Base-by-base conservation (phyloP, 1,140 invertebrate species). In the Scaptomyza pallida region DNA sequence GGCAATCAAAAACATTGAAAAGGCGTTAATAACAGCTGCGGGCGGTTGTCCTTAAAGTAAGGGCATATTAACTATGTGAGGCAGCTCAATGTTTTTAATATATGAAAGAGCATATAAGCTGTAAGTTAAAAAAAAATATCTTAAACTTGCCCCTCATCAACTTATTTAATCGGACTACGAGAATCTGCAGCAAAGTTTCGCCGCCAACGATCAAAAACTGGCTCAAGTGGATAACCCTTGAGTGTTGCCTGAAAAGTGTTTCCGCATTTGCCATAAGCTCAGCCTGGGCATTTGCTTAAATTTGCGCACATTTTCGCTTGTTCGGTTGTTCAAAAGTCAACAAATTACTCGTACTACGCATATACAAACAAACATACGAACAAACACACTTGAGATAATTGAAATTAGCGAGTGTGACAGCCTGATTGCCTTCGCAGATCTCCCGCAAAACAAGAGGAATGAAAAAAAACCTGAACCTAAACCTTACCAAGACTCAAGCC, bases 321-420 rank as follows among this genome's bases (percentile, higher is more conserved):
- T 35, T 21, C 2, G 44, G 23, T n/a, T 54, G 26, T 48, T 47
- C 48, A 56, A 79, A 69, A 80, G 78, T 55, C 68, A 85, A 86
- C 80, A 83, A 83, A 83, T 83, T 83, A 86, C 79, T 30, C 35
- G 50, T 62, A 70, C 51, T 13, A 12, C 50, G 17, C 50, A 57
- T 56, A 68, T 60, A 61, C 78, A 69, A 56, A 69, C 75, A 69
- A 57, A 54, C 5, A 52, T 26, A 26, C n/a, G n/a, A 56, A 72
- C 72, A 61, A 72, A 78, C 63, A 77, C 78, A 86, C 69, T 81
- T 61, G 60, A 88, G 81, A 86, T 85, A 85, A 85, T 85, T 85
- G 81, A 85, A 85, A 85, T 85, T 85, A 85, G 81, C 81, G 81
- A 61, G 77, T 85, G 80, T 85, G 81, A 85, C 81, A 85, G 81